Percentiles rank a stretch among this genome's conserved stretches.
phyloP scores from a whole-genome alignment of 2,797 vertebrate genomes.

The Sebastes variabilis region DNA sequence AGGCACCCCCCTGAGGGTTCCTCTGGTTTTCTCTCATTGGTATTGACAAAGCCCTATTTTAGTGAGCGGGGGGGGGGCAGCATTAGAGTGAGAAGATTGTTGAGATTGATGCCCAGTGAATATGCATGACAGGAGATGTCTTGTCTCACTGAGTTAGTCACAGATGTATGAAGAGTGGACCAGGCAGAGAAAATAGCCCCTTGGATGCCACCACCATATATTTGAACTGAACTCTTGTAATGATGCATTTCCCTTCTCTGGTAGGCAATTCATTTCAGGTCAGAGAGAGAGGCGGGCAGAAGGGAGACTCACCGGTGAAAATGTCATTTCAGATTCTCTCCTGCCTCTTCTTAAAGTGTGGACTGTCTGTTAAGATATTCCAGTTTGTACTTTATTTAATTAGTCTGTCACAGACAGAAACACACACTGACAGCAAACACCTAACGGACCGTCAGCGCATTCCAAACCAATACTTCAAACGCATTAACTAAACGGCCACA shows the following conservation, averaged over 20 bases:
- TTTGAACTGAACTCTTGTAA: slow-evolving; percentile 51
- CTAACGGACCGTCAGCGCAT: neutral
- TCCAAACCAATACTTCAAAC: slow-evolving; percentile 11
- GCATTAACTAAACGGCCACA: slow-evolving; percentile 13
- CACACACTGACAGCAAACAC: slow-evolving; percentile 44
- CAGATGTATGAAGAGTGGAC: slow-evolving; percentile 56
- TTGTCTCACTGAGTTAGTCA: slow-evolving; percentile 71
- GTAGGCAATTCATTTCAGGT: slow-evolving; percentile 48
- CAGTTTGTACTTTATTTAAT: slow-evolving; percentile 46
- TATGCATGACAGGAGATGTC: slow-evolving; percentile 61
- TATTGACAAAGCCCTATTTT: slow-evolving; percentile 47
- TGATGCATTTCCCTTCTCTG: slow-evolving; percentile 41
- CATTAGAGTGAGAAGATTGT: slow-evolving; percentile 55
- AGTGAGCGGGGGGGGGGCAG: slow-evolving; percentile 1
- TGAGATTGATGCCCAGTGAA: slow-evolving; percentile 66
- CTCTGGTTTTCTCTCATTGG: slow-evolving; percentile 33
- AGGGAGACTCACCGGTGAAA: slow-evolving; percentile 13
- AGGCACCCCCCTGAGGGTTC: slow-evolving; percentile 1
- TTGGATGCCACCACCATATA: slow-evolving; percentile 38
- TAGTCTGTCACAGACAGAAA: slow-evolving; percentile 47
- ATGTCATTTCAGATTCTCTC: slow-evolving; percentile 45
- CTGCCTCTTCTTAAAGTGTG: slow-evolving; percentile 9
- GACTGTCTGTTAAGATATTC: slow-evolving; percentile 36
- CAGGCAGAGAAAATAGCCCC: slow-evolving; percentile 47
- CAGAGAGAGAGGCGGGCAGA: slow-evolving; percentile 22